Evolutionary conservation across 2,888 invertebrate genomes (phyloP).

Genomic region (Archips xylosteana): DNA sequence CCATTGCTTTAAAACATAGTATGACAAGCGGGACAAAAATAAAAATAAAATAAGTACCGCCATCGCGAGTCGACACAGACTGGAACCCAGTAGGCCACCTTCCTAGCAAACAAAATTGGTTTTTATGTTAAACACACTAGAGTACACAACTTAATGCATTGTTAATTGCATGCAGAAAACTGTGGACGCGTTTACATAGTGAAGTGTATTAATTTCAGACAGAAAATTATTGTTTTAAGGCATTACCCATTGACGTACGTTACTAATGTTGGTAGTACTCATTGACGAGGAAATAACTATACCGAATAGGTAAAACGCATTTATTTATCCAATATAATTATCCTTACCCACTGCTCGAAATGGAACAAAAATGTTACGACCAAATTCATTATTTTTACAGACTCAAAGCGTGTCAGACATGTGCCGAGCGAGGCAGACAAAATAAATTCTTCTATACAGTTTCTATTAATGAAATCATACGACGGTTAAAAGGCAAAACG

Average conservation of each 20-base stretch:
- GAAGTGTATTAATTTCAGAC: slow-evolving; percentile 22
- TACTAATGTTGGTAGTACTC: too few relatives aligned
- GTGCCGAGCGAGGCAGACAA: too few relatives aligned
- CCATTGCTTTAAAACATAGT: neutral
- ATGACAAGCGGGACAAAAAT: slow-evolving; percentile 45
- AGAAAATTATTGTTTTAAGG: slow-evolving; percentile 26
- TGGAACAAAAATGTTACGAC: too few relatives aligned
- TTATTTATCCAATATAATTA: too few relatives aligned
- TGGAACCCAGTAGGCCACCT: slow-evolving; percentile 72
- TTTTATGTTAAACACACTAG: slow-evolving; percentile 47
- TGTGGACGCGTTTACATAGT: slow-evolving; percentile 28
- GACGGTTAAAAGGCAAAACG: too few relatives aligned
- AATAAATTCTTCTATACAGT: too few relatives aligned
- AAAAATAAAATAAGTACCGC: slow-evolving; percentile 67
- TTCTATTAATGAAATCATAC: too few relatives aligned
- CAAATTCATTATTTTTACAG: neutral
- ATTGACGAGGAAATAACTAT: neutral
- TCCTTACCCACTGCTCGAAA: neutral
- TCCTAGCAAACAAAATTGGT: slow-evolving; percentile 77
- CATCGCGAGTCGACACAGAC: slow-evolving; percentile 68
- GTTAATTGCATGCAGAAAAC: slow-evolving; percentile 49
- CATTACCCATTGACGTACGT: neutral
- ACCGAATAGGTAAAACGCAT: too few relatives aligned
- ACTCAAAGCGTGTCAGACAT: too few relatives aligned
- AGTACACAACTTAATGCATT: slow-evolving; percentile 42